Evolutionary conservation across 2,797 vertebrate species (phyloP).

Genomic region (Characodon lateralis): DNA sequence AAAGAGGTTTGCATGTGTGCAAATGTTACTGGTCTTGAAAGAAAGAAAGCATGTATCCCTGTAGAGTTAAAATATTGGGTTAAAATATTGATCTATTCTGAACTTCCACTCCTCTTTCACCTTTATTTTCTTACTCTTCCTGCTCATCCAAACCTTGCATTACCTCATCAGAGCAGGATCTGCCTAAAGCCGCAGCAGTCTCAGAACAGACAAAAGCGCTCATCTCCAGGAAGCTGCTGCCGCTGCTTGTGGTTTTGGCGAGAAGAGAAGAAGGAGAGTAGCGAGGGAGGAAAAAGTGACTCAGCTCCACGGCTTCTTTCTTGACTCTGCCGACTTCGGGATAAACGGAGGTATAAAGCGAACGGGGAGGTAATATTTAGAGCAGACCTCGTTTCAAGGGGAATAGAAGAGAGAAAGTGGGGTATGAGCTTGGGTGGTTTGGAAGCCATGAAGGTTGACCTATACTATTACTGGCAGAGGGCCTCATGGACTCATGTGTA

Average conservation of each 20-base stretch:
- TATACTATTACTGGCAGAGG: constrained; percentile 57
- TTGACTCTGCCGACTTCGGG: constrained; percentile 73
- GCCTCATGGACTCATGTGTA: constrained; percentile 70
- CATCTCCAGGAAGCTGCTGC: constrained; percentile 79
- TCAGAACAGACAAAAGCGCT: constrained; percentile 81
- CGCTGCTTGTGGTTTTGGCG: constrained; percentile 76
- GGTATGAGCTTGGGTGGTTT: constrained; percentile 72
- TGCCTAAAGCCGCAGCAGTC: constrained; percentile 77
- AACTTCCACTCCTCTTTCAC: constrained; percentile 22
- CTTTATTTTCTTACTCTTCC: constrained; percentile 46
- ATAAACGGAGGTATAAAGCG: constrained; percentile 77
- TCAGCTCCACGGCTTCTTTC: constrained; percentile 73
- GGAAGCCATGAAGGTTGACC: constrained; percentile 55
- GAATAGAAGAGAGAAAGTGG: constrained; percentile 78
- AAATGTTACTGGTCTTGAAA: not conserved
- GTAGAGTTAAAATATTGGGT: constrained; percentile 15
- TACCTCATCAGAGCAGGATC: constrained; percentile 78
- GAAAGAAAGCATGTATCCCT: constrained; percentile 1
- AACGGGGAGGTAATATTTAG: constrained; percentile 78
- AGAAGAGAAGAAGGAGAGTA: constrained; percentile 53
- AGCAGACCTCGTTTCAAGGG: constrained; percentile 83
- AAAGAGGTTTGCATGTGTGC: not conserved
- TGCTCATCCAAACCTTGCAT: constrained; percentile 59
- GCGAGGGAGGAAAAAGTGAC: constrained; percentile 78
- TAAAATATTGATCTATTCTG: constrained; percentile 33